Evolutionary conservation across 1,140 invertebrate species (phyloP).

Genomic region (Calosoma granatense): DNA sequence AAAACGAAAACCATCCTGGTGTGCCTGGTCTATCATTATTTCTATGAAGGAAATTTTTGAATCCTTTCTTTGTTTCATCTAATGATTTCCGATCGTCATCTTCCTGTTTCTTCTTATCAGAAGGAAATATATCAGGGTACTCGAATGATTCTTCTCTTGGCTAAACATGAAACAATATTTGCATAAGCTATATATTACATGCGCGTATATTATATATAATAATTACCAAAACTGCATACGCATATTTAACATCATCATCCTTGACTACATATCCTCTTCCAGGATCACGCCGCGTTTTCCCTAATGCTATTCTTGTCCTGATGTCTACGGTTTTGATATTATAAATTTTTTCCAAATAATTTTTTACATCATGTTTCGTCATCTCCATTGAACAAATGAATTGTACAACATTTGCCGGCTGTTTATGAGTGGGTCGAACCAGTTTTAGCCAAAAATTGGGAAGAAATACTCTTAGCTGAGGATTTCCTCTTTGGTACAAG

Average conservation of each 20-base stretch:
- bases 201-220: slow-evolving; percentile 14
- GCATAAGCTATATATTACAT: slow-evolving; percentile 7
- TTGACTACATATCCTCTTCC: slow-evolving; percentile 56
- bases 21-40: slow-evolving; percentile 41
- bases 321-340: slow-evolving; percentile 61
- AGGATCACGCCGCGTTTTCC: slow-evolving; percentile 40
- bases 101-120: slow-evolving; percentile 17
- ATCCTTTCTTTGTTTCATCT: slow-evolving; percentile 37
- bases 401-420: slow-evolving; percentile 63
- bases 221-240: slow-evolving; percentile 67
- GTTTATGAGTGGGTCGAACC: slow-evolving; percentile 50
- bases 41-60: slow-evolving; percentile 36
- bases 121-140: slow-evolving; percentile 45
- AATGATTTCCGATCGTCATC: slow-evolving; percentile 41
- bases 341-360: slow-evolving; percentile 94
- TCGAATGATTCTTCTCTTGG: slow-evolving; percentile 41
- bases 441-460: slow-evolving; percentile 95
- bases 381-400: slow-evolving; percentile 84
- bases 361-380: slow-evolving; percentile 78
- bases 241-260: slow-evolving; percentile 75
- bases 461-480: slow-evolving; percentile 78
- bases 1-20: slow-evolving; percentile 52
- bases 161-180: slow-evolving; percentile 30
- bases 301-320: slow-evolving; percentile 56
- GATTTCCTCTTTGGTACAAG: slow-evolving; percentile 78